Conservation (phyloP, 2,888 invertebrate genomes). For the Tenthredo amoena region DNA sequence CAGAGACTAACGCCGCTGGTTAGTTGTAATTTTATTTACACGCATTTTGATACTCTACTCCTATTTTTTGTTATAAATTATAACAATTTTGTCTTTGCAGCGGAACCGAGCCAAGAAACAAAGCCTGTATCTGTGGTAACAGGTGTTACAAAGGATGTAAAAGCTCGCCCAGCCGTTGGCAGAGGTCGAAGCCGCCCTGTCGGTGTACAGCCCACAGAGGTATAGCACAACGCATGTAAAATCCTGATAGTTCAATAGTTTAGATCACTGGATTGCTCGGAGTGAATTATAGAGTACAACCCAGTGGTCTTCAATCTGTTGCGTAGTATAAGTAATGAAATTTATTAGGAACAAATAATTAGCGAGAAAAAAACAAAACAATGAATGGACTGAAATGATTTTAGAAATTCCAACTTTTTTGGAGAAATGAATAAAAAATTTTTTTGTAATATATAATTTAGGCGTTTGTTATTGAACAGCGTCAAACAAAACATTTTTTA, state of each 20-base stretch:
- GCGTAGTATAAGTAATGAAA: not conserved
- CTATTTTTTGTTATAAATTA: constrained; percentile 25
- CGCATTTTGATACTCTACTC: constrained; percentile 3
- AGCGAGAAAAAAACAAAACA: not conserved
- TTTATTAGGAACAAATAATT: not conserved
- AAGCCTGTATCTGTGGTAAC: constrained; percentile 63
- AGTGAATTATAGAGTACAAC: not conserved
- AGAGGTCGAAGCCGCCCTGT: constrained; percentile 68
- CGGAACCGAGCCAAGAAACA: constrained; percentile 63
- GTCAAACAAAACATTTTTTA: not conserved
- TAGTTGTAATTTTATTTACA: constrained; percentile 43
- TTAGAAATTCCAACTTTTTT: not conserved
- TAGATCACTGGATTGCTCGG: constrained; percentile 1
- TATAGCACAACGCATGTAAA: constrained; percentile 67
- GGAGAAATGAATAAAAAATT: not conserved
- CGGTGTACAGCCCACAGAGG: constrained; percentile 72
- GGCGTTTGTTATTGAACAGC: not conserved
- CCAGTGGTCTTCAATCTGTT: constrained; percentile 17
- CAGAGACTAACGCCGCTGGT: constrained; percentile 64
- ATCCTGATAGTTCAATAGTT: not conserved
- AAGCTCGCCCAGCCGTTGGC: constrained; percentile 61
- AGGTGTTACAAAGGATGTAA: constrained; percentile 67
- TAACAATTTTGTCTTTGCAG: constrained; percentile 56
- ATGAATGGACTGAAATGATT: constrained; percentile 10
- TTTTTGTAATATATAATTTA: not conserved